These are phyloP conservation scores for Festucalex cinctus DNA, from an alignment of 2,113 vertebrate genomes.

Conservation along the genomic window DNA sequence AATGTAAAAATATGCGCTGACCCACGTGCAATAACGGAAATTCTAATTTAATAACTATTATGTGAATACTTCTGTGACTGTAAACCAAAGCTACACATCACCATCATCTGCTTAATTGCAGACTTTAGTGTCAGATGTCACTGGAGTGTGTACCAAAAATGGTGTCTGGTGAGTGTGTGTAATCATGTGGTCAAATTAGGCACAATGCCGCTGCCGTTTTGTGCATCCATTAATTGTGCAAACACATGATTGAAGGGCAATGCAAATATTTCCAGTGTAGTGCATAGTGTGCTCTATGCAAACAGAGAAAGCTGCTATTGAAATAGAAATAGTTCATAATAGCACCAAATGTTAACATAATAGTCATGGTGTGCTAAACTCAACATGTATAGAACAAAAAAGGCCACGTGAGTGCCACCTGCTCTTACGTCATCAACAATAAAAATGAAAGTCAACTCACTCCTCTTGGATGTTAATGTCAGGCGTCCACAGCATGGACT, in stretches of 20 bases:
- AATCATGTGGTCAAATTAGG: not conserved
- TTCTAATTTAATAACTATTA: no score
- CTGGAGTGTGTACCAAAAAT: no score
- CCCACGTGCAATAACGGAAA: no score
- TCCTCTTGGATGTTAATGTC: constrained; percentile 47
- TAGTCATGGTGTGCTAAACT: not conserved
- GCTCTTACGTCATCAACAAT: not conserved
- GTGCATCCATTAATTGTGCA: not conserved
- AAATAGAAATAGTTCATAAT: not conserved
- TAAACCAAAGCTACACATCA: no score
- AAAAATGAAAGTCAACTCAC: constrained; percentile 29
- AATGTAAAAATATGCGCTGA: no score
- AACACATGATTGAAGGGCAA: not conserved
- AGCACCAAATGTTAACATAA: no score
- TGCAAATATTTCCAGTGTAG: not conserved
- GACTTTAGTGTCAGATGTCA: no score
- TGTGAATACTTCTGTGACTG: no score
- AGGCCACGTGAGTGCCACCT: not conserved
- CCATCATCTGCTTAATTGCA: no score
- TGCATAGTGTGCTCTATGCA: not conserved
- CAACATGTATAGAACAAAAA: not conserved
- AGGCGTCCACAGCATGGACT: constrained; percentile 53
- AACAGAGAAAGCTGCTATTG: not conserved
- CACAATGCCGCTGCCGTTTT: not conserved
- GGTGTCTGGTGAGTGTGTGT: not conserved